Base-by-base conservation (phyloP, 30 jellyfish, hydroid and myxozoan genomes). In the Turritopsis rubra region DNA sequence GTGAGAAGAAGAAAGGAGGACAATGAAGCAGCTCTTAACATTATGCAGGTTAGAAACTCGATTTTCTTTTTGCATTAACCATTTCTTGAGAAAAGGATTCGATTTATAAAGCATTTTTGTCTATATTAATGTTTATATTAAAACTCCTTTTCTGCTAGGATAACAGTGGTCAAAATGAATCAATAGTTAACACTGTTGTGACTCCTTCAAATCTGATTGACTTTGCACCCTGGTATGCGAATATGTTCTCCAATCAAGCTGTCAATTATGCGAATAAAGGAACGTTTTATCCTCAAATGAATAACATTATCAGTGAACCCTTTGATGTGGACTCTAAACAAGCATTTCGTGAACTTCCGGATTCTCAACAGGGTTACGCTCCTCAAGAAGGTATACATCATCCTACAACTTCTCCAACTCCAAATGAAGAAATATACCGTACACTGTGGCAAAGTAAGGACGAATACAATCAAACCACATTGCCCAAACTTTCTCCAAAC, bases 371-470 rank as follows among this genome's bases (percentile, higher is more conserved):
- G 60, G 60, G 60, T 41, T 41, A 41, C 60, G 60, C 13, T 41
- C 60, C 13, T 13, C 60, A 41, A 41, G 60, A 41, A 13, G 60
- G 13, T 41, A 3, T 13, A 41, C 60, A 41, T 5, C 5, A 41
- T 5, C 60, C 60, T 7, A 22, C 9, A 68, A 68, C 31, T 68
- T 68, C 77, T 0, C 28, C 21, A 18, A 18, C 73, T 60, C 73
- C 77, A n/a, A 68, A 23, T n/a, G 77, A 68, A 68, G 77, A 68
- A 68, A 68, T 68, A 27, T 68, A 68, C 21, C 30, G 30, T 68
- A 23, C 28, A 68, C 0, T 68, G 19, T 68, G 28, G 77, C 77
- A 27, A n/a, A 27, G 30, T n/a, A 68, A 68, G 19, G 77, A 68
- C 9, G 31, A 1, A n/a, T 23, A 27, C 19, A 68, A 23, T n/a